Evolutionary conservation across 2,888 invertebrate species (phyloP), one percentile per base, ranked within the genome.

Genomic region (Dorcus hopei): DNA sequence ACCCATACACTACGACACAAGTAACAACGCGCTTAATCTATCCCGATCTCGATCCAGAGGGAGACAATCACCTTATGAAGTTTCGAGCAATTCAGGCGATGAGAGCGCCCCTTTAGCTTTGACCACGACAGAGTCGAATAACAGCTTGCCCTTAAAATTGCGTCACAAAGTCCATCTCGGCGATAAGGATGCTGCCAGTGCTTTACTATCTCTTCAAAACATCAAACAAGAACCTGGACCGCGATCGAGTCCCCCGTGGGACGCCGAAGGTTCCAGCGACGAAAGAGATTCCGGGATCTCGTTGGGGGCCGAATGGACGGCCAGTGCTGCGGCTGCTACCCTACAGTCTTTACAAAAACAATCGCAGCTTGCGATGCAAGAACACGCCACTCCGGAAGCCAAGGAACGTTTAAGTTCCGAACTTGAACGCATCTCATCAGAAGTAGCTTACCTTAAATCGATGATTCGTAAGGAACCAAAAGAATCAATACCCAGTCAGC

Each of bases 211-310:
- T 42, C 83, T 92, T 48, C 92, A 92, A 73, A 90, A 91, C 73
- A 91, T 93, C 74, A 93, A 93, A 75, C 91, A 92, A 74, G 93
- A 93, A 76, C 91, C 92, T 0, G 89, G 87, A 23, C 86, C 87
- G 50, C 82, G 89, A 43, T 90, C 90, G 11, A 90, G 91, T 9
- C 90, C 90, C 3, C 89, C 91, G 0, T 92, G 92, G 89, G 93
- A 93, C 76, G 91, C 89, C 38, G 93, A 94, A 72, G 93, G 93
- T 38, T 93, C 93, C 56, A 92, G 93, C 70, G 94, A 94, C 75
- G 94, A 94, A 76, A 81, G 94, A 6, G 94, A 95, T 74, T 93
- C 93, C 0, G 94, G 94, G 5, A 94, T 94, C 67, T 93, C 93
- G 0, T 79, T 93, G 55, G 93, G 90, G 2, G 86, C 85, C 7